A percentile compares a stretch with the other conserved stretches of the same genome.
These are phyloP conservation scores for Gasteruption jaculator DNA, from an alignment of 2,888 invertebrate genomes.

Conservation along the genomic window DNA sequence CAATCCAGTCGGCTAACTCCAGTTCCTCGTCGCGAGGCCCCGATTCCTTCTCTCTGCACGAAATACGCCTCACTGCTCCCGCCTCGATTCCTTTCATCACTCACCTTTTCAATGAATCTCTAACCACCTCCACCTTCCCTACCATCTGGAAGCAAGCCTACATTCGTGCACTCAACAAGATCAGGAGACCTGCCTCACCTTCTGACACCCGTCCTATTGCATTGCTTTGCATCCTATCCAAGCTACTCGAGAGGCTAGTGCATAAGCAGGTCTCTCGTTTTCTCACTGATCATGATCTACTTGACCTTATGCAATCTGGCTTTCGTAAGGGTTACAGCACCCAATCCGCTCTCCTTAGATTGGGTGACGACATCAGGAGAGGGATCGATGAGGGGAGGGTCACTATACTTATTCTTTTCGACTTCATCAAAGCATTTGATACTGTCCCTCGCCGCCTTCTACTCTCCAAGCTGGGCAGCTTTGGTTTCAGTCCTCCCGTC, in stretches of 20 bases:
- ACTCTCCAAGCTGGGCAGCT: background rate
- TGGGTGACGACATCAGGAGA: slow-evolving; percentile 1
- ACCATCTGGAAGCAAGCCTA: too few relatives aligned
- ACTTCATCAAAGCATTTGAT: slow-evolving; percentile 4
- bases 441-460: background rate
- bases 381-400: slow-evolving; percentile 4
- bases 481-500: background rate
- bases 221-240: too few relatives aligned
- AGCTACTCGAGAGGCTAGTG: slow-evolving; percentile 1
- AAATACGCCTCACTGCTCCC: too few relatives aligned
- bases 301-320: slow-evolving; percentile 9
- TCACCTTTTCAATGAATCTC: too few relatives aligned
- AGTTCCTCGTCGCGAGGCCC: too few relatives aligned
- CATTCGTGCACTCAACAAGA: too few relatives aligned
- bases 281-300: background rate
- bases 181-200: too few relatives aligned
- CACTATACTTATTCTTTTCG: slow-evolving; percentile 11
- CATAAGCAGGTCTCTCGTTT: background rate
- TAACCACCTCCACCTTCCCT: too few relatives aligned
- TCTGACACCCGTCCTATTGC: too few relatives aligned
- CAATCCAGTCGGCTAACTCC: too few relatives aligned
- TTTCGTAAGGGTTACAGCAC: slow-evolving; percentile 1
- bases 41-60: too few relatives aligned
- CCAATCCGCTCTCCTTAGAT: slow-evolving; percentile 5
- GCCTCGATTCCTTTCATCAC: too few relatives aligned